Evolutionary conservation across 1,140 invertebrate species (phyloP), one percentile per base, ranked within the genome.

Genomic region (Drosophila tsacasi): DNA sequence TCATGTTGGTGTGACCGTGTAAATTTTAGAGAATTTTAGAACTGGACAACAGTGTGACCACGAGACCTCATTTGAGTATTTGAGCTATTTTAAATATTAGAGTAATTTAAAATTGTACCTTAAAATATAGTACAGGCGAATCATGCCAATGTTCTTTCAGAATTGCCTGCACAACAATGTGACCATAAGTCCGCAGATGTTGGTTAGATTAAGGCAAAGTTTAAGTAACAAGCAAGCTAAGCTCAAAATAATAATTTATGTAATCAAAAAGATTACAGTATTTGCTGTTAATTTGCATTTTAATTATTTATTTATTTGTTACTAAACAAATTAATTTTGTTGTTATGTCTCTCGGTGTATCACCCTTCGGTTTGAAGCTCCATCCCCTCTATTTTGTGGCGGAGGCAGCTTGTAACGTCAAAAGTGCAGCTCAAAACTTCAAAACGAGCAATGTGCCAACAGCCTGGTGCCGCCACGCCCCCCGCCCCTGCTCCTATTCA

Each of bases 371-470:
- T 55, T 23, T 32, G 13, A 6, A 23, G 32, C 54, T 2, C 37
- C 35, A 8, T 32, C 23, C 37, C 21, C 35, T n/a, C 19, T 23
- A 46, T 71, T 72, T 59, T 57, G 58, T 17, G 49, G 55, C 39
- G 21, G 73, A 44, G 62, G 63, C 61, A 77, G 64, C 84, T 78
- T 76, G 77, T 78, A 67, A 79, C 84, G 81, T 87, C 84, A 87
- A 90, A 87, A 87, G 85, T 87, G 84, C 85, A 87, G 85, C 85
- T 84, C 78, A 78, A 89, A 87, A 87, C 83, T 87, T 87, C 84
- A 87, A 81, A 89, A 83, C 84, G 83, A 89, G 80, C 81, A 86
- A 77, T 74, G 76, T 77, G 81, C 83, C 83, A 85, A 61, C 60
- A 55, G 72, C 47, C 72, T 74, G 71, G 42, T 69, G 50, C 71